phyloP scores from a whole-genome alignment of 1,140 invertebrate species.

The Listronotus oregonensis region DNA sequence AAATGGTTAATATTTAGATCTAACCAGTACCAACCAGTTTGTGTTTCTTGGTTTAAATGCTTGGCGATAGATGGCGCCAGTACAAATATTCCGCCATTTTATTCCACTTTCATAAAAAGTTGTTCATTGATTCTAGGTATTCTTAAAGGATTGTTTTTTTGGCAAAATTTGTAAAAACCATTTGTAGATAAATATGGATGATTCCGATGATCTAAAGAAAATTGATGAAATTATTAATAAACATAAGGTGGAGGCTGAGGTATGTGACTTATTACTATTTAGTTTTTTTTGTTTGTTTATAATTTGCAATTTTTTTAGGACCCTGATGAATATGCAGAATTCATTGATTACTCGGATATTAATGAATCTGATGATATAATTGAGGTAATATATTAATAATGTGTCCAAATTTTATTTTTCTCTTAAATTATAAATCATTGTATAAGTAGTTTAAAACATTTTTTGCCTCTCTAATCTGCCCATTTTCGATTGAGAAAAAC shows the following conservation, averaged over 20 bases:
- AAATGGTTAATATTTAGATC: too few relatives aligned
- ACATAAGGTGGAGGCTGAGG: slow-evolving; percentile 8
- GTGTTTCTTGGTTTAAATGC: not conserved
- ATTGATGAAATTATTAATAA: slow-evolving; percentile 11
- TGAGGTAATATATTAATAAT: not conserved
- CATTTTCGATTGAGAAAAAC: too few relatives aligned
- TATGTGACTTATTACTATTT: not conserved
- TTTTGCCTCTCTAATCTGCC: too few relatives aligned
- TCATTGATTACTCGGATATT: slow-evolving; percentile 9
- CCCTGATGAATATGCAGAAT: slow-evolving; percentile 12
- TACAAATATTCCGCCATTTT: slow-evolving; percentile 12
- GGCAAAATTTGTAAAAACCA: not conserved
- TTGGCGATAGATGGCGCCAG: not conserved
- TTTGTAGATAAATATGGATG: slow-evolving; percentile 6
- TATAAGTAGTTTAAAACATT: too few relatives aligned
- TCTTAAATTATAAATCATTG: too few relatives aligned
- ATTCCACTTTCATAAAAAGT: not conserved
- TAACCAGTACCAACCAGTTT: not conserved
- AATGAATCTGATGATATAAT: slow-evolving; percentile 1
- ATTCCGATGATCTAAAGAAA: slow-evolving; percentile 7
- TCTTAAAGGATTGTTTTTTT: too few relatives aligned
- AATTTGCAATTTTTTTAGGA: slow-evolving; percentile 7
- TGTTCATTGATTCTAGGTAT: not conserved
- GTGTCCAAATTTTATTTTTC: too few relatives aligned
- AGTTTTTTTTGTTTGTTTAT: not conserved